Base-by-base conservation (phyloP, 1,140 invertebrate species). In the Tachypleus tridentatus region DNA sequence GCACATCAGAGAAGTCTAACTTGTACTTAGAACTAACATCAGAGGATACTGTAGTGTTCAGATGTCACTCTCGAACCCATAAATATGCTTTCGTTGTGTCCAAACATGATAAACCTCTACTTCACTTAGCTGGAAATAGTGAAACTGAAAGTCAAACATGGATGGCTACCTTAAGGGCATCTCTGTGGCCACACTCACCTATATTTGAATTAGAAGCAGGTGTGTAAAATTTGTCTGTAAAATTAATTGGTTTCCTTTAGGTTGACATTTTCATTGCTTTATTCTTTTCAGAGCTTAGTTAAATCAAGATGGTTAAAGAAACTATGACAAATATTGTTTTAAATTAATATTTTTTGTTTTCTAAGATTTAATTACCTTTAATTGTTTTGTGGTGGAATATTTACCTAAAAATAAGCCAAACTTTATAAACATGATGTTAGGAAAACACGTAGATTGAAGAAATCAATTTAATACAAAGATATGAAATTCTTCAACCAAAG, bases 161-260 rank as follows among this genome's bases (percentile, higher is more conserved):
- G 70, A 71, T 71, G 66, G 64, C 65, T 0, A 61, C 63, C 29
- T 58, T 70, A 4, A 62, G 70, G 11, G 59, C 60, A 0, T 49
- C 61, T 7, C 61, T 71, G 4, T 71, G 70, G 68, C 70, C 70
- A 3, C 65, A 65, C 1, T 65, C 62, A 53, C 65, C 67, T 0
- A 51, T 67, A 1, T 49, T 69, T 9, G 64, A 70, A 61, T 54
- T 70, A 10, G 67, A 71, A 54, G 68, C 60, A 49, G 60, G 70
- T 71, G 57, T 66, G 62, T 62, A 59, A 8, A 5, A n/a, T 8
- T 9, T 10, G 4, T 4, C 4, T 60, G 6, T 58, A 54, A 47
- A 61, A 63, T 29, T 29, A 29, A 29, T 29, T 29, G 29, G 29
- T 29, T 29, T 29, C 29, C 29, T 29, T 29, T 29, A 29, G 29